Conservation (phyloP, 2,888 invertebrate genomes). For the Microplitis deprimator region DNA sequence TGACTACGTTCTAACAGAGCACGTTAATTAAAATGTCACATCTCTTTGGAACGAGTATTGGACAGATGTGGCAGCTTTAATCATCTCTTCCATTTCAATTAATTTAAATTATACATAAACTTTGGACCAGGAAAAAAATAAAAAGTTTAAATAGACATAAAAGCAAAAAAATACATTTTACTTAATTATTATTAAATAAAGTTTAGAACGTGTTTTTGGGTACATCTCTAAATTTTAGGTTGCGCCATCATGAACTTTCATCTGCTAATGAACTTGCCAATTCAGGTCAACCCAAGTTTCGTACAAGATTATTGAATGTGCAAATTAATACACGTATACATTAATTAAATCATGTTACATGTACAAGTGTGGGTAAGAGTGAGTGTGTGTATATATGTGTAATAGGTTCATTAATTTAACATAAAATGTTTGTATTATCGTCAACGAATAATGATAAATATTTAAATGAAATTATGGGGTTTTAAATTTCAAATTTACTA, state of each 20-base stretch:
- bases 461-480: background rate
- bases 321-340: slow-evolving; percentile 22
- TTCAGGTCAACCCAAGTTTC: slow-evolving; percentile 18
- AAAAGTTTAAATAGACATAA: too few species aligned
- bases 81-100: slow-evolving; percentile 10
- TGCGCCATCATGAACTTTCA: background rate
- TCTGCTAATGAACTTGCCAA: slow-evolving; percentile 13
- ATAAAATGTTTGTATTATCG: background rate
- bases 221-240: background rate
- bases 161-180: too few species aligned
- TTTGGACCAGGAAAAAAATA: background rate
- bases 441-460: background rate
- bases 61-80: slow-evolving; percentile 3
- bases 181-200: background rate
- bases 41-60: slow-evolving; percentile 14
- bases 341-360: slow-evolving; percentile 10
- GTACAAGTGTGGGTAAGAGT: background rate
- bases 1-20: slow-evolving; percentile 20
- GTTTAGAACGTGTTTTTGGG: background rate
- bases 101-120: slow-evolving; percentile 6
- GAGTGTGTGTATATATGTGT: background rate
- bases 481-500: background rate
- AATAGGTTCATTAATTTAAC: background rate
- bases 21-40: slow-evolving; percentile 24
- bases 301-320: slow-evolving; percentile 11